Base-by-base conservation (phyloP, 2,888 invertebrate genomes). In the Stenotaenia linearis region DNA sequence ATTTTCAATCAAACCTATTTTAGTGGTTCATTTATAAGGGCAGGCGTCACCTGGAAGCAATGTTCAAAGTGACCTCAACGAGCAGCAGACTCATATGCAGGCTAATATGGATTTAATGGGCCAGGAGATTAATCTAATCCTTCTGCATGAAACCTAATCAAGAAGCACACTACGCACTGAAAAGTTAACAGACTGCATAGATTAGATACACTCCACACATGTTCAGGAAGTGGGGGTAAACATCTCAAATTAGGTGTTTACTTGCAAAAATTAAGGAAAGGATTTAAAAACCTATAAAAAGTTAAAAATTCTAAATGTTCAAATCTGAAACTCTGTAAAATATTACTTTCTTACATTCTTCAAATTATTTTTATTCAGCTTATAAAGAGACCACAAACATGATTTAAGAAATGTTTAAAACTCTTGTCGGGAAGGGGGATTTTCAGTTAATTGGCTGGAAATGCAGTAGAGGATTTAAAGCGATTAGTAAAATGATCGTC, bases 21-120 rank as follows among this genome's bases (percentile, higher is more conserved):
- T 69, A 69, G 69, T 69, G 69, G 69, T 69, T 69, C 69, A 69
- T 69, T 69, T 28, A 69, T 69, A 28, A 69, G 69, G 69, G 69
- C 69, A 69, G 69, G 69, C 69, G 69, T 69, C 69, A 69, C 69
- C 69, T 69, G 69, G 25, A 69, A 28, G 69, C 69, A 28, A 69
- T 69, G 69, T 69, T 69, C 69, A 25, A 28, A 69, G 25, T 69
- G 69, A 69, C 69, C 69, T 69, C 69, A 69, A 69, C 69, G 25
- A 69, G 69, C 69, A 69, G 69, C 25, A 69, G 69, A 69, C 69
- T 28, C 69, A 69, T 69, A 28, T 69, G 69, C 69, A 69, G 69
- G 69, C 69, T 69, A 69, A 69, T 69, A 69, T 69, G 69, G 69
- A 69, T 69, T 69, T 69, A 69, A 69, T 69, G 69, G 69, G 69